Evolutionary conservation across 1,140 invertebrate genomes (phyloP).

Genomic region (Brachionus calyciflorus): DNA sequence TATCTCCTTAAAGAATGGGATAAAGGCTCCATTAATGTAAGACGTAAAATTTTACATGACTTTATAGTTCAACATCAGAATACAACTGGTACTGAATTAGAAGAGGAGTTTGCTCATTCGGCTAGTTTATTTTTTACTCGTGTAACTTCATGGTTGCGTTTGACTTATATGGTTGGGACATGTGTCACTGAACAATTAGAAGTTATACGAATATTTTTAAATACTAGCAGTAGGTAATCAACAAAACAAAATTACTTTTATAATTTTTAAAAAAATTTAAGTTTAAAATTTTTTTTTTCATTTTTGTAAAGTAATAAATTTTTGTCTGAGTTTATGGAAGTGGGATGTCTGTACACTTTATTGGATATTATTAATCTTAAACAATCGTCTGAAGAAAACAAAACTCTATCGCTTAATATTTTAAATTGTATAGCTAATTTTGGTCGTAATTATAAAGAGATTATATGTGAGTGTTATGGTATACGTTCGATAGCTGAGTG

Average conservation of each 20-base stretch:
- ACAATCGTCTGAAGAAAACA: constrained; percentile 58
- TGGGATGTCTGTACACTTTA: constrained; percentile 58
- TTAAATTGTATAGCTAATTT: constrained; percentile 57
- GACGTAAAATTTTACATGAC: constrained; percentile 56
- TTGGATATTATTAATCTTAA: constrained; percentile 59
- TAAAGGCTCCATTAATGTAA: constrained; percentile 55
- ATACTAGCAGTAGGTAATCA: constrained; percentile 60
- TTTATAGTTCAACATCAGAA: constrained; percentile 59
- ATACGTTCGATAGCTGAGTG: constrained; percentile 60
- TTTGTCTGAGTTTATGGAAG: constrained; percentile 59
- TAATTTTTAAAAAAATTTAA: too few relatives aligned
- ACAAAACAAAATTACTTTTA: too few relatives aligned
- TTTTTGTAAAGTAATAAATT: constrained; percentile 56
- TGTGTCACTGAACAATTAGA: constrained; percentile 57
- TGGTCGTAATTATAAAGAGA: constrained; percentile 60
- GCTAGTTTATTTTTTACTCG: constrained; percentile 60
- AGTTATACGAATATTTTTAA: constrained; percentile 57
- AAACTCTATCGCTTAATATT: constrained; percentile 54
- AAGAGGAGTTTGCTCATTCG: constrained; percentile 60
- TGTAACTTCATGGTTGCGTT: constrained; percentile 58
- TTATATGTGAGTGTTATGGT: constrained; percentile 62
- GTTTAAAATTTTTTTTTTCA: too few relatives aligned
- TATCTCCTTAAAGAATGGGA: constrained; percentile 59
- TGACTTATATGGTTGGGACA: constrained; percentile 58
- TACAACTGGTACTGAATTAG: constrained; percentile 60